These are phyloP conservation scores for Zygothrica quintamaculata DNA, from an alignment of 2,888 invertebrate genomes.

Conservation along the genomic window DNA sequence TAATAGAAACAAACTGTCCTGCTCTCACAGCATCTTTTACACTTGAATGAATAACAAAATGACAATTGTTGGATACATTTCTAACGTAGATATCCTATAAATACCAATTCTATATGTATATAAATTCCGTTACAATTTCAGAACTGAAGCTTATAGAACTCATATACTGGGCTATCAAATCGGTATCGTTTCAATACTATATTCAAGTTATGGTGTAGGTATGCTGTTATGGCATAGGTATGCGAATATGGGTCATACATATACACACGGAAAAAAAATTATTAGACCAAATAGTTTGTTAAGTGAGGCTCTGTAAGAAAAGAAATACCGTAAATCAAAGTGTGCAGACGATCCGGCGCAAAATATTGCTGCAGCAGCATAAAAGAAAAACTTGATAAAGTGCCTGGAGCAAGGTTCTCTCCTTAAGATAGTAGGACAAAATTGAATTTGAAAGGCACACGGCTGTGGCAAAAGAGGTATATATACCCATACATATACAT, in stretches of 20 bases:
- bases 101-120: too few relatives aligned
- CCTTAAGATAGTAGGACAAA: slow-evolving; percentile 36
- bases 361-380: slow-evolving; percentile 42
- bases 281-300: slow-evolving; percentile 43
- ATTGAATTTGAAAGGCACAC: slow-evolving; percentile 52
- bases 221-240: neutral
- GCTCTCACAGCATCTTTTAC: slow-evolving; percentile 24
- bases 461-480: slow-evolving; percentile 23
- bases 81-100: slow-evolving; percentile 3
- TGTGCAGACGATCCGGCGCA: slow-evolving; percentile 29
- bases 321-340: slow-evolving; percentile 60
- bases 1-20: slow-evolving; percentile 24
- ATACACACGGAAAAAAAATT: slow-evolving; percentile 6
- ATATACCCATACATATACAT: neutral
- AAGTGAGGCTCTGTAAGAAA: slow-evolving; percentile 17
- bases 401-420: slow-evolving; percentile 14
- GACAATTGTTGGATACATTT: slow-evolving; percentile 2
- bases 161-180: slow-evolving; percentile 37
- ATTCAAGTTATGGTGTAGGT: neutral
- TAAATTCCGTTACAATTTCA: neutral
- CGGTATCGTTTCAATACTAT: slow-evolving; percentile 13
- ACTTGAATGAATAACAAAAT: neutral
- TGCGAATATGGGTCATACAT: slow-evolving; percentile 1
- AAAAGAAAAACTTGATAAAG: slow-evolving; percentile 50
- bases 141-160: slow-evolving; percentile 15